Conservation (phyloP, 2,888 invertebrate species). For the Nesidiocoris tenuis region DNA sequence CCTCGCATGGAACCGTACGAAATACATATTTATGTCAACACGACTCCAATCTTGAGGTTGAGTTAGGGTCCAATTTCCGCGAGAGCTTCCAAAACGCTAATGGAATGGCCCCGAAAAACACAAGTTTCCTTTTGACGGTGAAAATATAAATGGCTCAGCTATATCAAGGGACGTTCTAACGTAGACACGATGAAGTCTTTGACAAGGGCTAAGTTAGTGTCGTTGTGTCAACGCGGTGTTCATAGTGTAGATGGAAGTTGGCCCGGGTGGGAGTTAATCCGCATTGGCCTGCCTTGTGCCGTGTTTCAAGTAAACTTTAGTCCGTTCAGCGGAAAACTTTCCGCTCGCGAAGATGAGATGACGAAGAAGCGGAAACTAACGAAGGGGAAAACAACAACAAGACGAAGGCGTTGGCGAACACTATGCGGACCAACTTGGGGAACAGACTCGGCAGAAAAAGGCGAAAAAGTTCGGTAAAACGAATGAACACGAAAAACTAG, state of each 20-base stretch:
- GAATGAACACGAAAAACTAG: background rate
- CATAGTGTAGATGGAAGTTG: background rate
- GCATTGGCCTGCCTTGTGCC: background rate
- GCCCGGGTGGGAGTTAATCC: background rate
- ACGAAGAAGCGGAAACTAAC: slow-evolving; percentile 14
- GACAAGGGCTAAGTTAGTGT: background rate
- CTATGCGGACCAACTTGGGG: background rate
- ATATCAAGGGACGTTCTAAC: background rate
- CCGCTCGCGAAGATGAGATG: slow-evolving; percentile 11
- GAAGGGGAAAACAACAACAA: background rate
- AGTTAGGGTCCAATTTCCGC: background rate
- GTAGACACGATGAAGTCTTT: background rate
- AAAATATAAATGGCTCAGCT: background rate
- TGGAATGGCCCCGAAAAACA: background rate
- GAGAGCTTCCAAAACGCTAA: background rate
- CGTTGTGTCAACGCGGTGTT: background rate
- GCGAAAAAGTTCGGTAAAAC: background rate
- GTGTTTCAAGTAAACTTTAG: background rate
- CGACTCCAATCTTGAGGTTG: background rate
- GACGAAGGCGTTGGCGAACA: background rate
- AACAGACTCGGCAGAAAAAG: background rate
- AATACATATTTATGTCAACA: too few species aligned
- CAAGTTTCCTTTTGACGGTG: background rate
- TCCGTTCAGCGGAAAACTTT: background rate
- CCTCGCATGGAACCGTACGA: too few species aligned